Percentiles rank a stretch among this genome's conserved stretches.
Evolutionary conservation across 2,888 invertebrate genomes (phyloP).

Genomic region (Cataglyphis albicans): DNA sequence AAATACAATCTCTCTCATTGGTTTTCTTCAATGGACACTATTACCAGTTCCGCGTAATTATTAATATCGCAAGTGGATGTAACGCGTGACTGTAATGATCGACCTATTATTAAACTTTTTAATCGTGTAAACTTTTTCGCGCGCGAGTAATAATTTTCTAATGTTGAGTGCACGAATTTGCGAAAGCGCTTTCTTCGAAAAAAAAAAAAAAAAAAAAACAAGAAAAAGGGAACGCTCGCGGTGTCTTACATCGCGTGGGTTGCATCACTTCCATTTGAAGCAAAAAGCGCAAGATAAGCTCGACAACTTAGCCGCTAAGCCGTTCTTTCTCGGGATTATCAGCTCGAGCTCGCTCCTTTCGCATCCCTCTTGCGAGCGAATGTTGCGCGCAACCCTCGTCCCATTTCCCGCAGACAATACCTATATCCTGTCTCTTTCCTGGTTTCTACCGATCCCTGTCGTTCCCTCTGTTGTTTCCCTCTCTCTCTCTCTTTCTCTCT

Average conservation of each 20-base stretch:
- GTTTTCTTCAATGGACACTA: slow-evolving; percentile 20
- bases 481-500: slow-evolving; percentile 25
- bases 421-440: slow-evolving; percentile 55
- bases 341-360: slow-evolving; percentile 67
- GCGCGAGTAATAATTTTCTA: slow-evolving; percentile 31
- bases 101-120: background rate
- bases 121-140: background rate
- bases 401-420: slow-evolving; percentile 79
- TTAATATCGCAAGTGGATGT: slow-evolving; percentile 43
- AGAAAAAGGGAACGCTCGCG: slow-evolving; percentile 5
- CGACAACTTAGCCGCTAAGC: slow-evolving; percentile 76
- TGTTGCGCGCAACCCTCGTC: slow-evolving; percentile 66
- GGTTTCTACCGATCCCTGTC: slow-evolving; percentile 50
- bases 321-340: slow-evolving; percentile 79
- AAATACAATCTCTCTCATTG: slow-evolving; percentile 38
- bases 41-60: slow-evolving; percentile 37
- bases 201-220: background rate
- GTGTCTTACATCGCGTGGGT: slow-evolving; percentile 48
- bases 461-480: slow-evolving; percentile 43
- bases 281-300: slow-evolving; percentile 75
- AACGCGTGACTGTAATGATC: slow-evolving; percentile 32
- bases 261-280: slow-evolving; percentile 57
- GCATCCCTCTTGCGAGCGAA: slow-evolving; percentile 65
- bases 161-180: background rate
- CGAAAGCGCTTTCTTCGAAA: background rate